Evolutionary conservation across 2,113 vertebrate genomes (phyloP), one percentile per base, ranked within the genome.

Genomic region (Catharus fuscescens): DNA sequence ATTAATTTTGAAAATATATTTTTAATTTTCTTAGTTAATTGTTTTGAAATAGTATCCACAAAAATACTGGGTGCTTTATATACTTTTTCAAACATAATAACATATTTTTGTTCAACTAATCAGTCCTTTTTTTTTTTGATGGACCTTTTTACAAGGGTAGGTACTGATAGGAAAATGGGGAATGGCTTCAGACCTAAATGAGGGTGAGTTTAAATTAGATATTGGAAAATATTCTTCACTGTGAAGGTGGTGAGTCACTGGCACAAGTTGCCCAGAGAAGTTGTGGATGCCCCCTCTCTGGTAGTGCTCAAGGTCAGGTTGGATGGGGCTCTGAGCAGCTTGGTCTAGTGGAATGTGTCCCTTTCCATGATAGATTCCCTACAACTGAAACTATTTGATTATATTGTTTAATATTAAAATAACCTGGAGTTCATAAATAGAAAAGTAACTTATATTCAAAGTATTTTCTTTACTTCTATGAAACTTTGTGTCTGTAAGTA

Each of bases 1-100:
- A 18, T 40, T 91, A 90, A 79, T 90, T 97, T 86, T 88, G 9
- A 78, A 93, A 92, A 93, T 0, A 87, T 88, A 83, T 90, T 96
- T 62, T 67, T 87, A 89, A 94, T 91, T 91, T 28, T 86, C 62
- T 87, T 82, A 81, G 31, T 56, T 94, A 86, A 95, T 89, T 93
- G 3, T 87, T 89, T 96, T 89, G 45, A 93, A 95, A 89, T 53
- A 70, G 2, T 44, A 94, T 40, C 9, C 42, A 65, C 38, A 65
- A 66, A 95, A 88, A 71, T 78, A 60, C 11, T 56, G 18, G 1
- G 21, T 70, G 66, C 3, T 66, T 85, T 76, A 91, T 83, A 88
- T 89, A 36, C 38, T 90, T 94, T 38, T 80, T 42, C 1, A 74
- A 78, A 86, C 64, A 91, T 53, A 9, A 24, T 71, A 93, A 97